These are phyloP conservation scores for Nomada ruficornis DNA, from an alignment of 2,888 invertebrate species.

Conservation along the genomic window DNA sequence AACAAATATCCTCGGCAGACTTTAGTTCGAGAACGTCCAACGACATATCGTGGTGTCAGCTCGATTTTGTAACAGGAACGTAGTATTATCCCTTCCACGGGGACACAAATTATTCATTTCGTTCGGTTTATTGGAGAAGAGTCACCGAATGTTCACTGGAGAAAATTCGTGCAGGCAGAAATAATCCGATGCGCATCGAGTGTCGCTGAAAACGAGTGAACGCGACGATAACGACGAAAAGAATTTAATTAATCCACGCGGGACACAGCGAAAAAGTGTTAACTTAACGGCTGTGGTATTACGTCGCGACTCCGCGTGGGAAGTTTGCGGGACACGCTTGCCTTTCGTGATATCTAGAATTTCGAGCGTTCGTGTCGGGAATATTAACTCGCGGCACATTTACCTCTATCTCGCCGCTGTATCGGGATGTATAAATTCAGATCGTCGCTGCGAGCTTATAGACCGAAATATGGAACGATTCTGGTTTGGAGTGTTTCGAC, in stretches of 20 bases:
- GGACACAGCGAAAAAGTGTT: neutral
- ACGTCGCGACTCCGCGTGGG: constrained; percentile 13
- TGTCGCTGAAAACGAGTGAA: constrained; percentile 1
- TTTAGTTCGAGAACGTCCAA: constrained; percentile 25
- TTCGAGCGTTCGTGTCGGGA: constrained; percentile 56
- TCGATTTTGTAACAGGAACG: constrained; percentile 55
- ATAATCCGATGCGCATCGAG: constrained; percentile 25
- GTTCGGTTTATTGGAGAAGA: too few species aligned
- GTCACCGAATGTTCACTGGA: too few species aligned
- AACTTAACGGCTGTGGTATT: constrained; percentile 18
- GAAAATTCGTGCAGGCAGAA: too few species aligned
- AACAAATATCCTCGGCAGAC: constrained; percentile 68
- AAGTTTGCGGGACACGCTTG: constrained; percentile 35
- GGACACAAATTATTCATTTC: constrained; percentile 54
- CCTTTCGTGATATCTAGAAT: constrained; percentile 57
- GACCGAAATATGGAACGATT: constrained; percentile 33
- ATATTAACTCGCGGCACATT: constrained; percentile 65
- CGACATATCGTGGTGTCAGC: constrained; percentile 37
- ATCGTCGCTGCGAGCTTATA: constrained; percentile 31
- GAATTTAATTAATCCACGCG: constrained; percentile 3
- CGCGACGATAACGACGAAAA: neutral
- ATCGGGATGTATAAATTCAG: constrained; percentile 48
- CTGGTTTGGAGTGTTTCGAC: constrained; percentile 30
- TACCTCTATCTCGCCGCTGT: constrained; percentile 47
- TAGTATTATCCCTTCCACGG: constrained; percentile 61